Base-by-base conservation (phyloP, 2,113 vertebrate species). In the Vulpes lagopus region DNA sequence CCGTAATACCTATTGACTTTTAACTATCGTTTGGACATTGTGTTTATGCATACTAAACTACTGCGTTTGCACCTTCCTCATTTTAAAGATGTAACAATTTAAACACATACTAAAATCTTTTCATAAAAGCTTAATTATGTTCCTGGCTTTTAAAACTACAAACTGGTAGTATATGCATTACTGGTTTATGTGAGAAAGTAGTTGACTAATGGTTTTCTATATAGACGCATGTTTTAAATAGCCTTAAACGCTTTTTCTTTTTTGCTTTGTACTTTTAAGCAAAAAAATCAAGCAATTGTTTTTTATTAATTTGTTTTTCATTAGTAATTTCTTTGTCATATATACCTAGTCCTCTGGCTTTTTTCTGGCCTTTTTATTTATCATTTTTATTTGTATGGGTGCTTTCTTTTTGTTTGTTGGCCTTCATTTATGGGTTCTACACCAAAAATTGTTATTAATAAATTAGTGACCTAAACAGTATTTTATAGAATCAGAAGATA, bases 111-210 rank as follows among this genome's bases (percentile, higher is more conserved):
- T 92, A 73, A 74, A 92, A 94, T 98, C 64, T 97, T 98, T 98
- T 96, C 0, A 22, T 97, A 96, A 98, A 98, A 96, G 38, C 86
- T 96, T 97, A 96, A 96, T 98, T 98, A 93, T 91, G 35, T 97
- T 84, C 89, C 14, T 97, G 86, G 53, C 91, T 97, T 98, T 98
- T 98, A 88, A 95, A 97, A 98, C 98, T 96, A 91, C 60, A 65
- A 96, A 49, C 43, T 90, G 83, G 65, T 74, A 94, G 35, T 98
- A 94, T 98, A 90, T 80, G 76, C 91, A 12, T 94, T 97, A 97
- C 96, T 97, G 84, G 65, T 98, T 97, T 97, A 89, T 86, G 65
- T 84, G 35, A 85, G 69, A 97, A 97, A 98, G 81, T 67, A 86
- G 84, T 96, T 96, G 62, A 89, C 67, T 98, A 98, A 96, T 79